Evolutionary conservation across 1,140 invertebrate genomes (phyloP).

Genomic region (Dolichoris vasculosae): DNA sequence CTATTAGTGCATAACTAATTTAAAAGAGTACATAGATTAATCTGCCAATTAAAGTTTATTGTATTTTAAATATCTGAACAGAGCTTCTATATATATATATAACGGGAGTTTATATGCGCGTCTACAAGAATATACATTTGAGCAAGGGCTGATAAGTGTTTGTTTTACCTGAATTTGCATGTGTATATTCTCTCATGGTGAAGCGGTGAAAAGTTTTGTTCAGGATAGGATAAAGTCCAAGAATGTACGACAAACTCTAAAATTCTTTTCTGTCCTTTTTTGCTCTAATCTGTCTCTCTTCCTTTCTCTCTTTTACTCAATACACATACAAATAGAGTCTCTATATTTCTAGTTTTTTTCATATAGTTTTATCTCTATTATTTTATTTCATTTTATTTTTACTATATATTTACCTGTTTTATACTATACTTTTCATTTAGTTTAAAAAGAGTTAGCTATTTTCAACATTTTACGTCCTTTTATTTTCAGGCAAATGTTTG

Average conservation of each 20-base stretch:
- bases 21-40: conserved; percentile 15
- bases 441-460: neutral
- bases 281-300: neutral
- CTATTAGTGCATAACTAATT: conserved; percentile 31
- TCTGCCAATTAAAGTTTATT: conserved; percentile 44
- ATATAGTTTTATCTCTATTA: neutral
- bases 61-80: neutral
- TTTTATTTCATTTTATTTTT: neutral
- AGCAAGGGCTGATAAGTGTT: neutral
- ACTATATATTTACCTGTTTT: neutral
- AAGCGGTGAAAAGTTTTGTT: conserved; percentile 41
- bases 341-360: neutral
- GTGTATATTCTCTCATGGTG: conserved; percentile 1
- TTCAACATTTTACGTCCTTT: conserved; percentile 10
- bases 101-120: neutral
- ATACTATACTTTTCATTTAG: neutral
- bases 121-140: neutral
- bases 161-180: neutral
- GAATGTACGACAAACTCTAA: conserved; percentile 31
- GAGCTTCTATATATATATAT: neutral
- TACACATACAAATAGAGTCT: neutral
- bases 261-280: conserved; percentile 16
- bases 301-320: conserved; percentile 16
- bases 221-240: conserved; percentile 19
- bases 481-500: conserved; percentile 17